Percentiles rank a stretch among this genome's conserved stretches.
Evolutionary conservation across 2,113 vertebrate species (phyloP).

Genomic region (Leptosomus discolor): DNA sequence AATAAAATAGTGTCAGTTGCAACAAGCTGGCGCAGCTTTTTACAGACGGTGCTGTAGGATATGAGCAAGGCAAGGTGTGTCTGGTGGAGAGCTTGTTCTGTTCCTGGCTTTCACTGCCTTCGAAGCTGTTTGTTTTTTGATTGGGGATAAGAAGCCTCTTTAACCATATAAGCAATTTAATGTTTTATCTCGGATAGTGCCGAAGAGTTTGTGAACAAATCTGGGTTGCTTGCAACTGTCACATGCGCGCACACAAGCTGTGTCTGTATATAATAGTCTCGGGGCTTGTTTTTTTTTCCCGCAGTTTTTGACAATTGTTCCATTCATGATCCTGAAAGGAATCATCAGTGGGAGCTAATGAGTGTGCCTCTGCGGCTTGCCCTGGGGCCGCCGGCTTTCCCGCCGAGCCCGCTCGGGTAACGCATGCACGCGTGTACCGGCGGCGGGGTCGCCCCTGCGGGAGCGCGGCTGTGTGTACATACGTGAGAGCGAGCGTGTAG

Average conservation of each 20-base stretch:
- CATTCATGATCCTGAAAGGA: conserved; percentile 63
- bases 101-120: conserved; percentile 17
- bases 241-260: conserved; percentile 44
- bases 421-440: conserved; percentile 40
- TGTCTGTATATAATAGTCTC: conserved; percentile 43
- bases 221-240: conserved; percentile 65
- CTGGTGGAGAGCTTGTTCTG: conserved; percentile 18
- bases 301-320: conserved; percentile 64
- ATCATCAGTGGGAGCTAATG: conserved; percentile 54
- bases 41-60: conserved; percentile 46
- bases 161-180: neutral
- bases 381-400: neutral
- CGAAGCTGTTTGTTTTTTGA: conserved; percentile 10
- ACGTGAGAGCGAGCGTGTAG: neutral
- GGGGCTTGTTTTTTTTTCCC: conserved; percentile 45
- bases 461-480: neutral
- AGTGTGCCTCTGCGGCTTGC: conserved; percentile 12
- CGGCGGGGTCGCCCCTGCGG: neutral
- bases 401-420: conserved; percentile 1
- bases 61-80: conserved; percentile 43
- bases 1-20: conserved; percentile 54
- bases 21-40: conserved; percentile 28
- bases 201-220: conserved; percentile 62
- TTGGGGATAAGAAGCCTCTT: neutral
- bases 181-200: conserved; percentile 36